phyloP scores from a whole-genome alignment of 2,113 vertebrate genomes.

The Glaucidium brasilianum region DNA sequence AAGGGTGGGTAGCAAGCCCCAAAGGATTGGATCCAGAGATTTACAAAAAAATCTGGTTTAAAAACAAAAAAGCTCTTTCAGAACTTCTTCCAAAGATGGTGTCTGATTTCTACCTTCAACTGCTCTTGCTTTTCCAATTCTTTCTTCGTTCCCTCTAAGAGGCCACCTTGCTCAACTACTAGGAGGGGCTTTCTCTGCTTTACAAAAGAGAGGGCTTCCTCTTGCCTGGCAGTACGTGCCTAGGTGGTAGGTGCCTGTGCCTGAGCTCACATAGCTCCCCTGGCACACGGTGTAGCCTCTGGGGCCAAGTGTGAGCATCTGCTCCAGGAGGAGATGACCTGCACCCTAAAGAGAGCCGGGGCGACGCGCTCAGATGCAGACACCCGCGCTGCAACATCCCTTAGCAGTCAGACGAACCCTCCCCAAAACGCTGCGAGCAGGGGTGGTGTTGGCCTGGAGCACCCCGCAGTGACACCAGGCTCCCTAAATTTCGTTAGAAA shows the following conservation, averaged over 20 bases:
- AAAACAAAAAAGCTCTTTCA: slow-evolving; percentile 35
- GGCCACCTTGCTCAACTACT: neutral
- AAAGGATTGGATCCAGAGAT: neutral
- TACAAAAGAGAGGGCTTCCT: neutral
- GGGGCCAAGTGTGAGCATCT: accelerated
- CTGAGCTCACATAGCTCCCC: neutral
- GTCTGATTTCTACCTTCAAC: slow-evolving; percentile 35
- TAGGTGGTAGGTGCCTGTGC: neutral
- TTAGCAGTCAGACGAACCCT: neutral
- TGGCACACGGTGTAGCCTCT: accelerated
- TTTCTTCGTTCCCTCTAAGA: neutral
- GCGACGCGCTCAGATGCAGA: accelerated
- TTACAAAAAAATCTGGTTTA: neutral
- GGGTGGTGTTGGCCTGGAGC: accelerated
- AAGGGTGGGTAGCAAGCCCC: slow-evolving; percentile 44
- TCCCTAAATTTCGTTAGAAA: neutral
- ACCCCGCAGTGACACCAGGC: neutral
- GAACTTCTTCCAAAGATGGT: slow-evolving; percentile 29
- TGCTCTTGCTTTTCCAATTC: neutral
- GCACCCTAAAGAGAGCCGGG: neutral
- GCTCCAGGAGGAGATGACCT: neutral
- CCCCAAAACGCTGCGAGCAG: accelerated
- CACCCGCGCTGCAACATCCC: accelerated
- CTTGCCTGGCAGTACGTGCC: accelerated
- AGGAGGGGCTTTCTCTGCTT: neutral